A percentile compares a stretch with the other conserved stretches of the same genome.
Conservation (phyloP, 1,140 invertebrate species). For the Caenorhabditis latens region DNA sequence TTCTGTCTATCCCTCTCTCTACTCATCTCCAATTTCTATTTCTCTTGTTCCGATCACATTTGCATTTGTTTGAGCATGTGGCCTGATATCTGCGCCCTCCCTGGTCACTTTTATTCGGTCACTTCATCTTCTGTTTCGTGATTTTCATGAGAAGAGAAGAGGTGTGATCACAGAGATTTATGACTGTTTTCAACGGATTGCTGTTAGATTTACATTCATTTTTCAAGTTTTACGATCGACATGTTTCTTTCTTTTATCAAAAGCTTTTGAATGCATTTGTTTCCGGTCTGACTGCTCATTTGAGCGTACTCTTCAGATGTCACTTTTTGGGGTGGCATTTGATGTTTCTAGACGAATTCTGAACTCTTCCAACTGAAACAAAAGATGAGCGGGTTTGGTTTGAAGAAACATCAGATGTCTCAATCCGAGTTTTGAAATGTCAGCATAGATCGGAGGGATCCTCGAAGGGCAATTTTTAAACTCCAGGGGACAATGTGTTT, state of each 20-base stretch:
- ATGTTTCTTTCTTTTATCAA: neutral
- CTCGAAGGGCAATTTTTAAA: too few species aligned
- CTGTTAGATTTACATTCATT: neutral
- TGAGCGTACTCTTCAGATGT: conserved; percentile 20
- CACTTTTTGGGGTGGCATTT: neutral
- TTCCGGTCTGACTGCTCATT: conserved; percentile 22
- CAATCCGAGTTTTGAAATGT: too few species aligned
- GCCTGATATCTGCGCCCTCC: conserved; percentile 44
- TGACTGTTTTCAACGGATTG: neutral
- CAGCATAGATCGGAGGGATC: too few species aligned
- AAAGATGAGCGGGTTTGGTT: too few species aligned
- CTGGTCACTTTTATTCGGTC: conserved; percentile 53
- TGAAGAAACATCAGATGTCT: too few species aligned
- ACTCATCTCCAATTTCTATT: conserved; percentile 24
- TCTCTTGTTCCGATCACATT: conserved; percentile 49
- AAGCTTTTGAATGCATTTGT: neutral
- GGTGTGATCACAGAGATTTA: conserved; percentile 7
- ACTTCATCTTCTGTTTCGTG: conserved; percentile 21
- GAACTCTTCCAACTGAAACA: neutral
- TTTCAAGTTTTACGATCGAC: conserved; percentile 6
- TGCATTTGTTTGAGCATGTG: conserved; percentile 56
- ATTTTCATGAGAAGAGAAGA: conserved; percentile 27
- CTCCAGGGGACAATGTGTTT: too few species aligned
- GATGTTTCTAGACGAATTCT: neutral
- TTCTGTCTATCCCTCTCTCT: neutral